Base-by-base conservation (phyloP, 2,113 vertebrate genomes). In the Indri indri region DNA sequence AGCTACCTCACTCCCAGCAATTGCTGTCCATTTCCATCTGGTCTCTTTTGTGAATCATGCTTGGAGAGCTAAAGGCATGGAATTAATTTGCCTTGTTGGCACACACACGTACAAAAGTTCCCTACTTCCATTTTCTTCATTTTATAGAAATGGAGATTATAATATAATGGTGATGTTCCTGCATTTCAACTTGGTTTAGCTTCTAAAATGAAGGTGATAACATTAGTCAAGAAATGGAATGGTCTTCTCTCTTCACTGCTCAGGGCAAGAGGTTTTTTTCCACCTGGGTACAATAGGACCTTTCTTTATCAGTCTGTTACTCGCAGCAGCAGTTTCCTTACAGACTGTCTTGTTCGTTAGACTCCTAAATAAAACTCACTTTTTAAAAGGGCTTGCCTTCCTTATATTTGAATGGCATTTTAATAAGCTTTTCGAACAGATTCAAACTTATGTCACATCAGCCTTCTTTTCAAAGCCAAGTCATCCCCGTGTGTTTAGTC, bases 351-450 rank as follows among this genome's bases (percentile, higher is more conserved):
- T 77, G 9, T 95, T 95, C 92, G 42, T 81, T 87, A 84, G n/a
- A 66, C 2, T 90, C 32, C 71, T 73, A 81, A 94, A 83, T 74
- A 87, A 90, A 91, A 84, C 14, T 14, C 0, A 18, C 59, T 54
- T 94, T 92, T 52, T 61, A 32, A 87, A 93, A 88, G 37, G 63
- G 4, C 37, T 73, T 74, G 27, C 45, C 32, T 77, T 20, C 30
- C 7, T 93, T 61, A 1, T 45, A 93, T 94, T 88, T 70, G 82
- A 97, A 91, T 95, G 83, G 50, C 68, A 95, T 93, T 95, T 96
- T 95, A 94, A 84, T 93, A 90, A 95, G n/a, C 42, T 50, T 81
- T 97, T 94, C 88, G 83, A 95, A 81, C n/a, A 95, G 52, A 94
- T 96, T 96, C 96, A 88, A 92, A 91, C 37, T 84, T 82, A 89